A percentile compares a stretch with the other conserved stretches of the same genome.
Evolutionary conservation across 2,888 invertebrate genomes (phyloP).

Genomic region (Aphodius granarius): DNA sequence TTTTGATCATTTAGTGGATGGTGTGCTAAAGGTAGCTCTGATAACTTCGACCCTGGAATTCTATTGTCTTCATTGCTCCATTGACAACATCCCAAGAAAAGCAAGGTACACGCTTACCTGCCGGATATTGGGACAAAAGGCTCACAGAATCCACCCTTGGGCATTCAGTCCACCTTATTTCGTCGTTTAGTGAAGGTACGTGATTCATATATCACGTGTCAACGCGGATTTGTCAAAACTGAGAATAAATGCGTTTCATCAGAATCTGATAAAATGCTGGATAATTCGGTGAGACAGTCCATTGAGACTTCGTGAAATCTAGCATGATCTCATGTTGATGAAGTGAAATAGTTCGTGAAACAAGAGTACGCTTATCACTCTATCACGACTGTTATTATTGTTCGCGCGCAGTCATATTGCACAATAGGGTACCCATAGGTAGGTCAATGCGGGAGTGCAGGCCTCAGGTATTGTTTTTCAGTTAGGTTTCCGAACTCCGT

Average conservation of each 20-base stretch:
- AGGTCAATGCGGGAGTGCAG: conserved; percentile 32
- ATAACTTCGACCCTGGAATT: neutral
- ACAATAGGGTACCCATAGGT: conserved; percentile 30
- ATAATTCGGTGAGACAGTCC: neutral
- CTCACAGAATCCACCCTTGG: neutral
- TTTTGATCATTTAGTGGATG: neutral
- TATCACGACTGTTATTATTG: conserved; percentile 8
- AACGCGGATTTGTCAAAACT: neutral
- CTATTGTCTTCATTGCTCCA: neutral
- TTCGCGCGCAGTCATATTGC: conserved; percentile 34
- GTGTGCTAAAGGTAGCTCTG: neutral
- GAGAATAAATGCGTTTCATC: neutral
- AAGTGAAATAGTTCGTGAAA: neutral
- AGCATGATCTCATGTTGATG: neutral
- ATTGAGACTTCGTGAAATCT: neutral
- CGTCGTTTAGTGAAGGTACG: neutral
- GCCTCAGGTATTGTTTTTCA: conserved; percentile 34
- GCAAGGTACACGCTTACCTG: neutral
- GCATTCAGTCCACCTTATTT: neutral
- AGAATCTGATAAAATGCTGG: neutral
- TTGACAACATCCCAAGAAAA: neutral
- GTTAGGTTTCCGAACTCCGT: conserved; percentile 32
- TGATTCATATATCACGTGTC: neutral
- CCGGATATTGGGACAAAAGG: neutral
- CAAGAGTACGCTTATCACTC: neutral